These are phyloP conservation scores for Epinotia nisella DNA, from an alignment of 2,888 invertebrate species.

Conservation along the genomic window DNA sequence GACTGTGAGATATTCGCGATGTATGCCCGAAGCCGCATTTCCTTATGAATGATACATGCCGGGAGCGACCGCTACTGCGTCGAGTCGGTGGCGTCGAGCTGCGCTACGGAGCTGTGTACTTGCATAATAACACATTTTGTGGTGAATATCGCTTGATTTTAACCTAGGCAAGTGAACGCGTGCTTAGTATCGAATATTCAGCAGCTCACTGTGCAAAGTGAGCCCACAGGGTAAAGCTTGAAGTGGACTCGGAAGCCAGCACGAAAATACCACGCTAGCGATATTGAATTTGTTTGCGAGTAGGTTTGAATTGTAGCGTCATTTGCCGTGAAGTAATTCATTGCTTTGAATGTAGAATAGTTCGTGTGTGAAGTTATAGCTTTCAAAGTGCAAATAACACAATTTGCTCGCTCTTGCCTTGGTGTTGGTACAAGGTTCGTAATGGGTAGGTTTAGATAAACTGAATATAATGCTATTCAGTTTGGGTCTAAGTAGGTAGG, in stretches of 20 bases:
- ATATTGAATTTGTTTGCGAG: constrained; percentile 31
- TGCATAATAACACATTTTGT: constrained; percentile 41
- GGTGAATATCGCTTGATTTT: constrained; percentile 47
- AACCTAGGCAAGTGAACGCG: constrained; percentile 48
- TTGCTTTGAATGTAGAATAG: background rate
- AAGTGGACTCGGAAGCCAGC: constrained; percentile 31
- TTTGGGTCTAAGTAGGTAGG: background rate
- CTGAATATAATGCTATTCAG: background rate
- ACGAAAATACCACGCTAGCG: constrained; percentile 2
- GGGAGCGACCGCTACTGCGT: constrained; percentile 57
- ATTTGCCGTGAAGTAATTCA: background rate
- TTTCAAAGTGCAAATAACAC: background rate
- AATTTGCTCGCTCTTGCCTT: constrained; percentile 1
- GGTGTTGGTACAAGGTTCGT: background rate
- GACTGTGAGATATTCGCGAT: constrained; percentile 81
- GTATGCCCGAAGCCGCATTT: constrained; percentile 72
- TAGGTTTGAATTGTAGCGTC: constrained; percentile 24
- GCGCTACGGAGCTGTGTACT: constrained; percentile 35
- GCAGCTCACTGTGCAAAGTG: constrained; percentile 50
- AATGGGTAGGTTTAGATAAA: background rate
- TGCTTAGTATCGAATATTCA: constrained; percentile 48
- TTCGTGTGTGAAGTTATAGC: background rate
- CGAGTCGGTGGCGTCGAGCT: constrained; percentile 36
- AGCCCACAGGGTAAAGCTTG: constrained; percentile 41
- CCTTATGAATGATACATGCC: constrained; percentile 83